phyloP scores from a whole-genome alignment of 2,113 vertebrate genomes.

The Lota lota region DNA sequence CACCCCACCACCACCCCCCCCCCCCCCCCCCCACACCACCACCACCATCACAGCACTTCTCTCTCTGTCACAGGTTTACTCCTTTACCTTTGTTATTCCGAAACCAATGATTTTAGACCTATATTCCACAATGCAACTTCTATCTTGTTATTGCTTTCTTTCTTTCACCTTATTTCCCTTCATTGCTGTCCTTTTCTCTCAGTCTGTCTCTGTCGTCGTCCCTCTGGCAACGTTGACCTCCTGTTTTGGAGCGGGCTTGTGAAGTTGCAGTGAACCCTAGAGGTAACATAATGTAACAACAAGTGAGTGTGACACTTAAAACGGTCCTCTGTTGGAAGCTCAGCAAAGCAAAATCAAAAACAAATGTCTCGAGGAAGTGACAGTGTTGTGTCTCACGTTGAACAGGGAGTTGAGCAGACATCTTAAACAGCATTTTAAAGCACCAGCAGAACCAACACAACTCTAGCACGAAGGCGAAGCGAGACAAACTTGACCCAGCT shows the following conservation, averaged over 20 bases:
- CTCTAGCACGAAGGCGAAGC: background rate
- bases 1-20: background rate
- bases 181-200: background rate
- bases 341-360: background rate
- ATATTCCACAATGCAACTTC: no score
- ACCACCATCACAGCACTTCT: slow-evolving; percentile 5
- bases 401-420: background rate
- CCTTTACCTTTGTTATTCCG: no score
- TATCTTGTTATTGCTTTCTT: no score
- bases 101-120: no score
- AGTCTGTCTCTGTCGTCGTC: background rate
- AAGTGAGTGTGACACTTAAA: background rate
- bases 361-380: background rate
- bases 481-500: background rate
- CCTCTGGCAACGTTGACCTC: background rate
- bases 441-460: background rate
- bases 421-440: background rate
- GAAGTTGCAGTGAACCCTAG: slow-evolving; percentile 97
- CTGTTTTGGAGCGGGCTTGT: slow-evolving; percentile 56
- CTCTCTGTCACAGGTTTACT: background rate
- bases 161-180: no score
- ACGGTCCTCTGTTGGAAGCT: background rate
- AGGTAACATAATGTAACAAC: slow-evolving; percentile 57
- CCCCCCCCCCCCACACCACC: background rate
- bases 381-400: background rate